phyloP scores from a whole-genome alignment of 2,888 invertebrate species.

The Nemurella pictetii region DNA sequence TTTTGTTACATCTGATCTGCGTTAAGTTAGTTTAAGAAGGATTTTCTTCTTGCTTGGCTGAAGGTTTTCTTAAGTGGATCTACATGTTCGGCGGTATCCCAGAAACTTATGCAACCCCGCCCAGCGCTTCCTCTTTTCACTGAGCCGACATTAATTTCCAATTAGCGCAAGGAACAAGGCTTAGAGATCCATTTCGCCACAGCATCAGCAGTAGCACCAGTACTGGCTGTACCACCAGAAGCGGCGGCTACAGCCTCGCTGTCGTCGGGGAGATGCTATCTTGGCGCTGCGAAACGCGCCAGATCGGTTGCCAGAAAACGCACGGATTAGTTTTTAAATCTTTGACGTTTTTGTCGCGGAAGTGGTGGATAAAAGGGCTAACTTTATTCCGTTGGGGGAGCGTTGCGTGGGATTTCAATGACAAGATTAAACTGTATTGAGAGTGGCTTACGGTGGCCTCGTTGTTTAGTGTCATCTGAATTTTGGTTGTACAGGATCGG shows the following conservation, averaged over 20 bases:
- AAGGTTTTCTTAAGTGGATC: conserved; percentile 17
- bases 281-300: too few species aligned
- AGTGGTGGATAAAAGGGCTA: background rate
- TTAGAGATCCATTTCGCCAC: background rate
- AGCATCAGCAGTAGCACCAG: too few species aligned
- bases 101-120: background rate
- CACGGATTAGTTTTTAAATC: background rate
- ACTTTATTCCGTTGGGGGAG: background rate
- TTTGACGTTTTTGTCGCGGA: background rate
- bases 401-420: background rate
- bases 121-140: conserved; percentile 12
- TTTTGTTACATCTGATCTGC: conserved; percentile 3
- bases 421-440: background rate
- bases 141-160: conserved; percentile 37
- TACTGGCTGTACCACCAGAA: too few species aligned
- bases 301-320: background rate
- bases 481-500: background rate
- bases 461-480: background rate
- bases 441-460: background rate
- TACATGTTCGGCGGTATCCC: conserved; percentile 9
- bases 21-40: conserved; percentile 13
- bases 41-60: background rate
- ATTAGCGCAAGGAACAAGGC: conserved; percentile 34
- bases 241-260: too few species aligned
- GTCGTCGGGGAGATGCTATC: too few species aligned